Evolutionary conservation across 2,113 vertebrate species (phyloP), one percentile per base, ranked within the genome.

Genomic region (Apteryx mantelli): DNA sequence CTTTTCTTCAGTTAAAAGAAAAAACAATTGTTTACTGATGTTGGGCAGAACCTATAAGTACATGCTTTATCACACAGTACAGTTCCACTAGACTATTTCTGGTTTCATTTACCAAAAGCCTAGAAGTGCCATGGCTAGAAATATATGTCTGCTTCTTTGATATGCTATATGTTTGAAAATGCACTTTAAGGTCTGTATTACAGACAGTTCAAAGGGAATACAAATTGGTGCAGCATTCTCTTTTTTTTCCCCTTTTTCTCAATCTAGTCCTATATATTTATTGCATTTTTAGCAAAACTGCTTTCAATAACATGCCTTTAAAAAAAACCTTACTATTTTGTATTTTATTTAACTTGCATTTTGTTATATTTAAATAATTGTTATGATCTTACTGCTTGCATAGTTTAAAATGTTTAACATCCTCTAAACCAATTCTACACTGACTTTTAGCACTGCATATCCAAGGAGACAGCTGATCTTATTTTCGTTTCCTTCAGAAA

Each of bases 151-250:
- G n/a, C 18, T 86, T 88, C 93, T 97, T 95, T 95, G 91, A 95
- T 96, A 80, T 86, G 88, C 86, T 88, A 5, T 94, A 88, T 88
- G 73, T 96, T 96, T 98, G 96, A 95, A 95, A 96, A 95, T 88
- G 90, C 90, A 91, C 79, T 94, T 94, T 95, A 89, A 96, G 95
- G 91, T 95, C 86, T 92, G 38, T 89, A 46, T 96, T 83, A 89
- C 81, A 94, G 88, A 44, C 42, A 94, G 93, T 95, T 97, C 94
- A 97, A 97, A 97, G 86, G 56, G 93, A 96, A 91, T 95, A 92
- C 86, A 82, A 92, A 92, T 94, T 56, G 68, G 38, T 95, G 90
- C 60, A 75, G 52, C 68, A 70, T 91, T 93, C 46, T 92, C 15
- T 74, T 48, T 78, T 71, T 91, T 84, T 82, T 60, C 17, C 9